These are phyloP conservation scores for Sardinella longiceps DNA, from an alignment of 2,797 vertebrate genomes.

Conservation along the genomic window DNA sequence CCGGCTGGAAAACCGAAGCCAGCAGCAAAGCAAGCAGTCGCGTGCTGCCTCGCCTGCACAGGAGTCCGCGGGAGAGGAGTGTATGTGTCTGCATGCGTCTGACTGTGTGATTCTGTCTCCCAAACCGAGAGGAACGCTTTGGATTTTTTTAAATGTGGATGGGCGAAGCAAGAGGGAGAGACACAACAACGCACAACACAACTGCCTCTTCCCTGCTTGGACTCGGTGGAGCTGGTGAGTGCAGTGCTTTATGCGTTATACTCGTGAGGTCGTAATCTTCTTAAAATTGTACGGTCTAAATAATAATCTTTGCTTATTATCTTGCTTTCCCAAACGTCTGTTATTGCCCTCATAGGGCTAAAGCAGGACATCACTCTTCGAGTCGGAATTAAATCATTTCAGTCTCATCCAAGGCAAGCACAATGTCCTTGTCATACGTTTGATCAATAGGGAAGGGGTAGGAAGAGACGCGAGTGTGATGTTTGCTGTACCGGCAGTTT, in stretches of 20 bases:
- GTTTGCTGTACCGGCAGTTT: conserved; percentile 46
- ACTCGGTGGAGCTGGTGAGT: conserved; percentile 70
- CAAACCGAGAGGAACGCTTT: conserved; percentile 41
- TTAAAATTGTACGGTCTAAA: not conserved
- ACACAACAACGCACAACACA: conserved; percentile 55
- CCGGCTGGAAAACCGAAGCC: conserved; percentile 39
- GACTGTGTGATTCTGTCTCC: conserved; percentile 26
- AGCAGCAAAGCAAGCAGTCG: conserved; percentile 40
- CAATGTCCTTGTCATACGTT: conserved; percentile 36
- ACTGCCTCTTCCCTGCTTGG: conserved; percentile 51
- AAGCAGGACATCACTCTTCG: not conserved
- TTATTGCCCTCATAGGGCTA: not conserved
- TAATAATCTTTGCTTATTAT: not conserved
- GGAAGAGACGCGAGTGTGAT: not conserved
- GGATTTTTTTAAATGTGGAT: conserved; percentile 75
- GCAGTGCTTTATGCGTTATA: conserved; percentile 30
- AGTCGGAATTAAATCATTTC: not conserved
- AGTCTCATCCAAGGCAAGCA: not conserved
- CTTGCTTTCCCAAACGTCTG: not conserved
- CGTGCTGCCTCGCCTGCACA: not conserved
- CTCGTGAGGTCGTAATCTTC: not conserved
- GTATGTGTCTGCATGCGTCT: not conserved
- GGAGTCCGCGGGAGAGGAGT: conserved; percentile 14
- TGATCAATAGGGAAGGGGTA: conserved; percentile 17
- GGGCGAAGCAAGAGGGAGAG: conserved; percentile 66